Evolutionary conservation across 2,113 vertebrate genomes (phyloP).

Genomic region (Papio anubis): DNA sequence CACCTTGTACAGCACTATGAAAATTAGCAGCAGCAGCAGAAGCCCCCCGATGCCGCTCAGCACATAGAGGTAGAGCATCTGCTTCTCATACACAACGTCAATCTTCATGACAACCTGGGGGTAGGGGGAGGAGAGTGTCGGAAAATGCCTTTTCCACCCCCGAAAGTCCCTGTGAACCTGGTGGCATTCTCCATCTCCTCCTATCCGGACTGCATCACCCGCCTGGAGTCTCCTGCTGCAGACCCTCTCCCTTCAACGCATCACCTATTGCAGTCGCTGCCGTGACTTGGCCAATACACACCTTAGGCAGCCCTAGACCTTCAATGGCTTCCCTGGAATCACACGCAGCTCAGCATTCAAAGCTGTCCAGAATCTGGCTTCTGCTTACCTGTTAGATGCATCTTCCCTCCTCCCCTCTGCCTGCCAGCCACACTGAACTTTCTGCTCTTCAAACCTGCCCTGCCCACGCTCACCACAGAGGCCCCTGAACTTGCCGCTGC

Average conservation of each 20-base stretch:
- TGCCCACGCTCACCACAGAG: fast-evolving
- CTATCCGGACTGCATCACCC: neutral
- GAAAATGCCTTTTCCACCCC: neutral
- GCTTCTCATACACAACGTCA: conserved; percentile 50
- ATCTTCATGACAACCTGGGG: conserved; percentile 69
- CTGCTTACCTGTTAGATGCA: neutral
- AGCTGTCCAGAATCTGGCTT: neutral
- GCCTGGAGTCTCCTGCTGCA: neutral
- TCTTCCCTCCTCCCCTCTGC: neutral
- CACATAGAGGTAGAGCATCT: conserved; percentile 52
- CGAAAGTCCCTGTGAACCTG: neutral
- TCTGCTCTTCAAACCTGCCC: neutral
- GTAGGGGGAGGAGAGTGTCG: neutral
- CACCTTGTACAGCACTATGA: conserved; percentile 69
- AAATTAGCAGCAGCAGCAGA: conserved; percentile 67
- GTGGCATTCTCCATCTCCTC: neutral
- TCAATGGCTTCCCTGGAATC: neutral
- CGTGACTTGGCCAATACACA: neutral
- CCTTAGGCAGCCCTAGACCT: neutral
- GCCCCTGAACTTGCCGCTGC: fast-evolving
- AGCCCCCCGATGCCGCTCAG: conserved; percentile 61
- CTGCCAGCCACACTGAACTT: neutral
- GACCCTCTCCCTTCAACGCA: neutral
- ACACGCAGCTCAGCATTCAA: neutral
- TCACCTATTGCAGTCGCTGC: neutral